Conservation (phyloP, 2,113 vertebrate species). For the Labrus mixtus region DNA sequence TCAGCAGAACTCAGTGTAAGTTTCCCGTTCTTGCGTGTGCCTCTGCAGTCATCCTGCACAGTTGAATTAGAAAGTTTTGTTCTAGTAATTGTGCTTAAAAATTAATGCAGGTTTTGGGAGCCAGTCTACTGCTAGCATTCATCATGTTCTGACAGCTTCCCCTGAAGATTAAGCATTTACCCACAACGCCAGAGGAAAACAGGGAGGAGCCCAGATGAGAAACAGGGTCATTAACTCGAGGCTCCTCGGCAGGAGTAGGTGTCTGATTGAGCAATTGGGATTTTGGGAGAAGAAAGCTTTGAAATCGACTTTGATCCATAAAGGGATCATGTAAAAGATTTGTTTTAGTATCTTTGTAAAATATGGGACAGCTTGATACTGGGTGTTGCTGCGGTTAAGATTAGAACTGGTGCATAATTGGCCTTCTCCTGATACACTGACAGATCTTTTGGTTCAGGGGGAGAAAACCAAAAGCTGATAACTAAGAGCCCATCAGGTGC, state of each 20-base stretch:
- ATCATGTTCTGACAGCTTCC: constrained; percentile 77
- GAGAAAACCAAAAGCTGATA: constrained; percentile 52
- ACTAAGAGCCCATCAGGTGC: constrained; percentile 32
- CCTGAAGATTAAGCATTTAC: constrained; percentile 75
- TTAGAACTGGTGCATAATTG: constrained; percentile 28
- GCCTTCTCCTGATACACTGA: constrained; percentile 1
- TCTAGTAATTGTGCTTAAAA: constrained; percentile 75
- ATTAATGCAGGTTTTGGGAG: constrained; percentile 79
- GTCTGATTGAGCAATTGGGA: constrained; percentile 66
- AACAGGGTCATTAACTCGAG: constrained; percentile 77
- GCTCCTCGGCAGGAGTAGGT: constrained; percentile 60
- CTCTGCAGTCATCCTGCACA: constrained; percentile 34
- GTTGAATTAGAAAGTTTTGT: constrained; percentile 55
- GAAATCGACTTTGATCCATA: constrained; percentile 57
- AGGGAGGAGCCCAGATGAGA: constrained; percentile 69
- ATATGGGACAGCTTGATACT: constrained; percentile 28
- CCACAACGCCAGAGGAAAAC: constrained; percentile 60
- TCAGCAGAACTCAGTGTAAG: not conserved
- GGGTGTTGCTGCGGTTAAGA: constrained; percentile 33
- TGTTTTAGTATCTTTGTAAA: constrained; percentile 40
- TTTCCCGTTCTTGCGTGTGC: constrained; percentile 26
- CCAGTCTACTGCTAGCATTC: constrained; percentile 69
- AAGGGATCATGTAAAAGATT: constrained; percentile 53
- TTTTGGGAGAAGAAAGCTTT: constrained; percentile 49
- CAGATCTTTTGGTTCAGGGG: constrained; percentile 38